phyloP scores from a whole-genome alignment of 2,888 invertebrate genomes.

The Eupithecia exiguata region DNA sequence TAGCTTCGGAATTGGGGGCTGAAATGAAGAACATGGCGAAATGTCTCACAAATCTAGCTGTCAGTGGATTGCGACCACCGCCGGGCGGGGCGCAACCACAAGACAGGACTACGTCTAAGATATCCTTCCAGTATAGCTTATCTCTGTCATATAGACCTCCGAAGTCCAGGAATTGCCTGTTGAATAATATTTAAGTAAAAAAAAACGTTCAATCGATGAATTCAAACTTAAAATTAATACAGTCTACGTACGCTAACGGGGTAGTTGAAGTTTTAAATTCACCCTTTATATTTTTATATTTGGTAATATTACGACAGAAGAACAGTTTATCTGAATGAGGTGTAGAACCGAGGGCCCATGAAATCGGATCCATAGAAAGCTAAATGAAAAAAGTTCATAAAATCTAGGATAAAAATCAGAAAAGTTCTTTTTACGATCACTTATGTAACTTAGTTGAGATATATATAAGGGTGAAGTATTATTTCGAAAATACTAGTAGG shows the following conservation, averaged over 20 bases:
- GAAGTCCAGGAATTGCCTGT: slow-evolving; percentile 89
- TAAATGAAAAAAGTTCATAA: neutral
- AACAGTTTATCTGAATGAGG: neutral
- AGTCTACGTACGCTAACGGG: neutral
- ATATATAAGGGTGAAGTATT: neutral
- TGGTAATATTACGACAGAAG: neutral
- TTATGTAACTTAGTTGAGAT: neutral
- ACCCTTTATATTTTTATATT: neutral
- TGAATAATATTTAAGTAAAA: neutral
- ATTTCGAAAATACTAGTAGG: too few species aligned
- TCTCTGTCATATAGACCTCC: slow-evolving; percentile 94
- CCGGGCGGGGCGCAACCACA: slow-evolving; percentile 96
- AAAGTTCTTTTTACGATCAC: neutral
- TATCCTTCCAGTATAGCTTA: slow-evolving; percentile 94
- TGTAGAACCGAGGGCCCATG: neutral
- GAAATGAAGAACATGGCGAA: slow-evolving; percentile 94
- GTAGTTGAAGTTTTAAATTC: neutral
- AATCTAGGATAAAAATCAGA: neutral
- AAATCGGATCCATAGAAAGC: neutral
- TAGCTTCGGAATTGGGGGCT: slow-evolving; percentile 89
- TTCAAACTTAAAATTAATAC: neutral
- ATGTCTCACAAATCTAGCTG: slow-evolving; percentile 93
- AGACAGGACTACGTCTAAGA: slow-evolving; percentile 91
- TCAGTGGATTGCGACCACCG: slow-evolving; percentile 93
- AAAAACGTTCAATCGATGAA: neutral